Percentiles rank a stretch among this genome's conserved stretches.
Conservation (phyloP, 2,888 invertebrate genomes). For the Eupithecia insigniata region DNA sequence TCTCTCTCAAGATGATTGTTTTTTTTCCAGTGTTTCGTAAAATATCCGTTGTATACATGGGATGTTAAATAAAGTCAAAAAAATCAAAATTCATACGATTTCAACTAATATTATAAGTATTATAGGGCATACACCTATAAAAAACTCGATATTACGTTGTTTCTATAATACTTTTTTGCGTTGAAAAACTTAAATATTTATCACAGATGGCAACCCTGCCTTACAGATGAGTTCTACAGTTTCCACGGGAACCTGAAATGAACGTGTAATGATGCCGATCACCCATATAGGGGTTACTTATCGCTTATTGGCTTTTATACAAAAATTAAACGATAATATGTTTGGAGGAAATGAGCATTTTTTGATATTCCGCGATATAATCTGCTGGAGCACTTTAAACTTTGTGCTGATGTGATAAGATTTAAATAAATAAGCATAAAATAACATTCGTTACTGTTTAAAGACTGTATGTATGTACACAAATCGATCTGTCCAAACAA, state of each 20-base stretch:
- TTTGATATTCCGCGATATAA: slow-evolving; percentile 42
- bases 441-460: not conserved
- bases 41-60: not conserved
- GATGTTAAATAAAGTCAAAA: not conserved
- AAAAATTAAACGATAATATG: slow-evolving; percentile 49
- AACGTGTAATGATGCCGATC: slow-evolving; percentile 51
- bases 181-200: slow-evolving; percentile 7
- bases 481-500: not conserved
- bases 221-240: slow-evolving; percentile 31
- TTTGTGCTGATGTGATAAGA: not conserved
- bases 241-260: slow-evolving; percentile 47
- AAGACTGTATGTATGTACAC: not conserved
- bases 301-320: slow-evolving; percentile 48
- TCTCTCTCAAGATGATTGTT: too few species aligned
- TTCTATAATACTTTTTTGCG: not conserved
- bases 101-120: not conserved
- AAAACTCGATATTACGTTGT: not conserved
- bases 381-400: slow-evolving; percentile 4
- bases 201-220: slow-evolving; percentile 30
- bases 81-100: not conserved
- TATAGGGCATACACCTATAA: not conserved
- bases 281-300: slow-evolving; percentile 48
- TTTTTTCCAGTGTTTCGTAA: too few species aligned
- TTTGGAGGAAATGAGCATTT: slow-evolving; percentile 36
- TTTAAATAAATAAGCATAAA: not conserved